phyloP scores from a whole-genome alignment of 2,888 invertebrate genomes.

The Phaonia tiefii region DNA sequence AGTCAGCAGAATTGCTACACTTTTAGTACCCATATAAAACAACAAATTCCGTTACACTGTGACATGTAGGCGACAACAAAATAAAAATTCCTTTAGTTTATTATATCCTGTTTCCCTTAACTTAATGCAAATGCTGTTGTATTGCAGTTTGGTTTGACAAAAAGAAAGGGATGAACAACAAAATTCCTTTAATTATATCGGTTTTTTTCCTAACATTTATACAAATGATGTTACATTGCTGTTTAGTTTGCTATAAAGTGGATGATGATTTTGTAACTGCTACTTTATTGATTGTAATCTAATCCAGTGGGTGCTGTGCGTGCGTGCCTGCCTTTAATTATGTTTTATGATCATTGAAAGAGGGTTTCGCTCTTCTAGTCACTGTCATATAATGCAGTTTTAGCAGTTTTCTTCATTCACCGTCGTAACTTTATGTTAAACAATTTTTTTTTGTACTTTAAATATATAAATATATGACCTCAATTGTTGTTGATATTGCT shows the following conservation, averaged over 20 bases:
- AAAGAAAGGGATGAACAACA: too few relatives aligned
- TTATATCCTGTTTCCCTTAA: not conserved
- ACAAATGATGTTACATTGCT: too few relatives aligned
- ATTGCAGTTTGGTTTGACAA: too few relatives aligned
- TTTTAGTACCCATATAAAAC: too few relatives aligned
- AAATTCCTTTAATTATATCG: too few relatives aligned
- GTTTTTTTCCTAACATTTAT: too few relatives aligned
- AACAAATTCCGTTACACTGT: not conserved
- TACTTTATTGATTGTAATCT: not conserved
- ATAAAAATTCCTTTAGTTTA: not conserved
- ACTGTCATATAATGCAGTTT: constrained; percentile 37
- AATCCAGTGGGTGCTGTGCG: not conserved
- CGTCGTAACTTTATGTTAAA: not conserved
- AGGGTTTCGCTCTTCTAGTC: not conserved
- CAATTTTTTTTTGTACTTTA: not conserved
- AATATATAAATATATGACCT: constrained; percentile 72
- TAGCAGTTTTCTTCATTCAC: constrained; percentile 58
- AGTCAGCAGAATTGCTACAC: constrained; percentile 9
- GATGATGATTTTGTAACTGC: too few relatives aligned
- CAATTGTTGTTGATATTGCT: constrained; percentile 69
- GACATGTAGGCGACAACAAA: not conserved
- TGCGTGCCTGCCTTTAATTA: too few relatives aligned
- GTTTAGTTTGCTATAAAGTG: too few relatives aligned
- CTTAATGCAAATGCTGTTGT: too few relatives aligned
- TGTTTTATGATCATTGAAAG: too few relatives aligned